Evolutionary conservation across 2,888 invertebrate genomes (phyloP), one percentile per base, ranked within the genome.

Genomic region (Pterobdella sp.): DNA sequence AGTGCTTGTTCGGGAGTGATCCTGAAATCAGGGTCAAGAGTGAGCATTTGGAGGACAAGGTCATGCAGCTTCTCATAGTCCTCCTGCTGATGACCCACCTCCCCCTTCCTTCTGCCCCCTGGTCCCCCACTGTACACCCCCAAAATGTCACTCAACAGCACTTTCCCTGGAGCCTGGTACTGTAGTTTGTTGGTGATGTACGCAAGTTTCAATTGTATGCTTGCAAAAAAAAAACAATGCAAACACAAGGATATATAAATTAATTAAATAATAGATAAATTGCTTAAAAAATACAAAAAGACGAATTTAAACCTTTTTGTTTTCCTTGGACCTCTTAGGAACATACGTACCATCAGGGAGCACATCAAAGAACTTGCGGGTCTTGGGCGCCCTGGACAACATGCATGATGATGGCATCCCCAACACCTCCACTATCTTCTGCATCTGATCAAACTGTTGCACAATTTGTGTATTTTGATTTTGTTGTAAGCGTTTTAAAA

Each of bases 11-110:
- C 94, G 77, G 98, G 96, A 82, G 95, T 95, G 82, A 98, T 94
- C 79, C 98, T 88, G 78, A 93, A 92, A 85, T 95, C 94, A 66
- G 97, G 96, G 86, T 98, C 97, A 86, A 92, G 97, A 84, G 96
- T 95, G 82, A 98, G 87, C 98, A 98, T 98, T 84, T 94, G 91
- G 81, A 93, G 87, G 81, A 98, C 95, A 83, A 99, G 89, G 88
- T 99, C 97, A 79, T 96, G 95, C 85, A 99, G 99, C 86, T 96
- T 96, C 84, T 94, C 90, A 88, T 98, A 98, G 86, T 98, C 98
- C 36, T 93, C 91, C 81, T 94, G 90, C 68, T 93, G 90, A 86
- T 99, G 98, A 0, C 97, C 98, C 1, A 93, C 90, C 85, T 98
- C 98, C 73, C 94, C 94, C 77, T 91, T 87, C 74, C 98, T 88